Evolutionary conservation across 1,140 invertebrate species (phyloP).

Genomic region (Ridgeia piscesae): DNA sequence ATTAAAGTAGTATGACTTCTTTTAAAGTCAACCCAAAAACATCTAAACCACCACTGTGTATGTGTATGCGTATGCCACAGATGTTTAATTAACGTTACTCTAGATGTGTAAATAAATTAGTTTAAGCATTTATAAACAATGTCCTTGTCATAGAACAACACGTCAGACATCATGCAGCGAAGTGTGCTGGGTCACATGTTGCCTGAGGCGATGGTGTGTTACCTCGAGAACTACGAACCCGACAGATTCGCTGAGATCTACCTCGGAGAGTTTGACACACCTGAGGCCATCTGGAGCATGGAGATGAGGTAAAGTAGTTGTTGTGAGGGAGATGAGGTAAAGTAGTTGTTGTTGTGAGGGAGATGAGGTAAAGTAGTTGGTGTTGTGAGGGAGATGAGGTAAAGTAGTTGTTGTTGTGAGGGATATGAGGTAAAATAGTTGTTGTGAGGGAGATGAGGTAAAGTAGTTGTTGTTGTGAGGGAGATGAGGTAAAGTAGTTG

Average conservation of each 20-base stretch:
- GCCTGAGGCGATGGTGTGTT: conserved; percentile 99
- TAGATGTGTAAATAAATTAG: not conserved
- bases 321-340: conserved; percentile 8
- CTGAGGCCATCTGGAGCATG: conserved; percentile 84
- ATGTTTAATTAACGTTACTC: not conserved
- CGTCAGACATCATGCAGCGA: conserved; percentile 52
- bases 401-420: no score
- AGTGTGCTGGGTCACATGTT: conserved; percentile 84
- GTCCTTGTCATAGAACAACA: conserved; percentile 46
- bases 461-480: no score
- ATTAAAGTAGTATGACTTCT: not conserved
- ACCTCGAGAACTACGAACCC: conserved; percentile 96
- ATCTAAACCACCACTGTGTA: not conserved
- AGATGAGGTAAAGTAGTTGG: no score
- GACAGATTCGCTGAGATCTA: conserved; percentile 99
- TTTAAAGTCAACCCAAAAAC: not conserved
- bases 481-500: no score
- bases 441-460: no score
- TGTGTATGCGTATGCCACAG: not conserved
- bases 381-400: not conserved
- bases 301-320: conserved; percentile 60
- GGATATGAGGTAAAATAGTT: no score
- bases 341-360: no score
- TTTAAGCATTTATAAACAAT: no score
- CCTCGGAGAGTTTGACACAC: conserved; percentile 98